Base-by-base conservation (phyloP, 2,797 vertebrate genomes). In the Heliangelus exortis region DNA sequence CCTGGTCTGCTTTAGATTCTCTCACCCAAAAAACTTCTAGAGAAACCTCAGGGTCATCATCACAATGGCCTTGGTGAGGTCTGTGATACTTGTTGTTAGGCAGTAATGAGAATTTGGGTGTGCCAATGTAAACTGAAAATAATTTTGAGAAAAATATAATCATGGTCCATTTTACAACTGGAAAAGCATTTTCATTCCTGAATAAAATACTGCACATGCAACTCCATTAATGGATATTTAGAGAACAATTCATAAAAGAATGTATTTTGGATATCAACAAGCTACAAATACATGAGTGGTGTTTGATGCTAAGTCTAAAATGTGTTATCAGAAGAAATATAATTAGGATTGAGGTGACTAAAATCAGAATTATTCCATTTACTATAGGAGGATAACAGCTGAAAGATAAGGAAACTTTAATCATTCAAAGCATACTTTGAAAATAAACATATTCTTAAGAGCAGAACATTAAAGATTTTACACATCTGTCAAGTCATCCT, bases 391-490 rank as follows among this genome's bases (percentile, higher is more conserved):
- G 41, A 87, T 39, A 84, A 78, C 23, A 90, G 33, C 10, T n/a
- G 26, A 71, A 62, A 80, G 4, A 36, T n/a, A 61, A 77, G 6
- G 54, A 90, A 94, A 71, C 15, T 86, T 86, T 55, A 84, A 71
- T 61, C 51, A 82, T 67, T 83, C 31, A 53, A 34, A 50, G 4
- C 13, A 55, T 55, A 78, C 14, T 74, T 90, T 79, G 16, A 23
- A 90, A 78, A 69, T 12, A 84, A 84, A 66, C 5, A 51, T 51
- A 48, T 69, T 96, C 80, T 71, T 95, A 93, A 78, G 74, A 92
- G 80, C 31, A 91, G 87, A 88, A 7, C 6, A 69, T 93, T 95
- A 87, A 87, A 61, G 63, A 74, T 75, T 79, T 92, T 91, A 72
- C 41, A 34, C 21, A 84, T 84, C 65, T 95, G 84, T 90, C 80